Base-by-base conservation (phyloP, 2,888 invertebrate genomes). In the Muscina levida region DNA sequence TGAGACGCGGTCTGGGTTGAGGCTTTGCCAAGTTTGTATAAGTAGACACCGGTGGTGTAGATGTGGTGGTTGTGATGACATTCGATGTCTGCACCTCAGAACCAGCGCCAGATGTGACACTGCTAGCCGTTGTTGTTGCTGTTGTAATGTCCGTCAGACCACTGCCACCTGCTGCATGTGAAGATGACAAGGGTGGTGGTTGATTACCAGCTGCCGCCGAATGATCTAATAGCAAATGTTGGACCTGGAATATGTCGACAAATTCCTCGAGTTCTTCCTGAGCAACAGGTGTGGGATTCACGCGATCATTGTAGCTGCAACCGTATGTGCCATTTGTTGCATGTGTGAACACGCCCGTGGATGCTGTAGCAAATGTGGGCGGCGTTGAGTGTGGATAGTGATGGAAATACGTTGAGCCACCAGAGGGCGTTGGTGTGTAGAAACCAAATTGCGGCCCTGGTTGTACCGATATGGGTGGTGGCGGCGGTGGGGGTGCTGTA, bases 241-340 rank as follows among this genome's bases (percentile, higher is more conserved):
- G 95, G 89, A 95, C 95, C 89, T 95, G 95, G 76, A 95, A 93
- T 86, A 95, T 95, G 91, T 96, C 96, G 89, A 96, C 95, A 91
- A 95, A 96, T 91, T 96, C 96, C 91, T 94, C 94, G 57, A 92
- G 87, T 85, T 91, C 89, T 11, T 84, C 88, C 0, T 62, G 72
- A 57, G n/a, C 57, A 59, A 48, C 15, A 11, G 66, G 44, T 39
- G 62, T 31, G 1, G 77, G 11, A 10, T 44, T 22, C 4, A 44
- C 15, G 5, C 8, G 65, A n/a, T 62, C 22, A 17, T 53, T 65
- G n/a, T 76, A 42, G 37, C 51, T 46, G 77, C 53, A 65, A 74
- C 68, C 48, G 66, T 72, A 26, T 11, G 79, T 70, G 37, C 70
- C 59, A 6, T 65, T 71, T 37, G 65, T 22, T 4, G 83, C 53